phyloP scores from a whole-genome alignment of 1,140 invertebrate genomes.

The Drosophila nasuta region DNA sequence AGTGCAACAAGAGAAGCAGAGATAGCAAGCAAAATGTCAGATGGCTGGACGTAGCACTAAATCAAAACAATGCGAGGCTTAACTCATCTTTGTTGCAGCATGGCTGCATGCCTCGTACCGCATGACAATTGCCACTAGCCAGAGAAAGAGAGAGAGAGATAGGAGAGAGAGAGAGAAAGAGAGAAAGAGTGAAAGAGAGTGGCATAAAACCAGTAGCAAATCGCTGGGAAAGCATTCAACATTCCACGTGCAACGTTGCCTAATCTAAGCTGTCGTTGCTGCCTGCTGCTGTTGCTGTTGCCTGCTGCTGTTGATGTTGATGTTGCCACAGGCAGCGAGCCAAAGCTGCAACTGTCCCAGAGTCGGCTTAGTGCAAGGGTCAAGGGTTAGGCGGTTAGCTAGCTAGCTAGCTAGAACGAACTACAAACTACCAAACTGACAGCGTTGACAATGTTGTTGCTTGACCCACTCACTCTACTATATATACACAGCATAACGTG shows the following conservation, averaged over 20 bases:
- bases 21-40: background rate
- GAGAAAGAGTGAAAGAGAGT: background rate
- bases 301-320: conserved; percentile 24
- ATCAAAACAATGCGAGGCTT: conserved; percentile 43
- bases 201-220: conserved; percentile 19
- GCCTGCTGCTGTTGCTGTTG: conserved; percentile 23
- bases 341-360: conserved; percentile 10
- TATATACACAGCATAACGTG: conserved; percentile 5
- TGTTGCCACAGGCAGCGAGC: conserved; percentile 14
- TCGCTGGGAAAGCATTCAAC: conserved; percentile 43
- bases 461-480: conserved; percentile 42
- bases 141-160: background rate
- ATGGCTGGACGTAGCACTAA: conserved; percentile 28
- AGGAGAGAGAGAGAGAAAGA: background rate
- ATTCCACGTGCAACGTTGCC: conserved; percentile 34
- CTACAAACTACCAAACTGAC: background rate
- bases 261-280: conserved; percentile 48
- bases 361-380: background rate
- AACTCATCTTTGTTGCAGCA: conserved; percentile 10
- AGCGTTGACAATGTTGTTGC: conserved; percentile 37
- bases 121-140: conserved; percentile 14
- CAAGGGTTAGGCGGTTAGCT: background rate
- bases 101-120: conserved; percentile 10
- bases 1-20: background rate
- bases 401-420: background rate